Base-by-base conservation (phyloP, 2,888 invertebrate species). In the Adineta ricciae region DNA sequence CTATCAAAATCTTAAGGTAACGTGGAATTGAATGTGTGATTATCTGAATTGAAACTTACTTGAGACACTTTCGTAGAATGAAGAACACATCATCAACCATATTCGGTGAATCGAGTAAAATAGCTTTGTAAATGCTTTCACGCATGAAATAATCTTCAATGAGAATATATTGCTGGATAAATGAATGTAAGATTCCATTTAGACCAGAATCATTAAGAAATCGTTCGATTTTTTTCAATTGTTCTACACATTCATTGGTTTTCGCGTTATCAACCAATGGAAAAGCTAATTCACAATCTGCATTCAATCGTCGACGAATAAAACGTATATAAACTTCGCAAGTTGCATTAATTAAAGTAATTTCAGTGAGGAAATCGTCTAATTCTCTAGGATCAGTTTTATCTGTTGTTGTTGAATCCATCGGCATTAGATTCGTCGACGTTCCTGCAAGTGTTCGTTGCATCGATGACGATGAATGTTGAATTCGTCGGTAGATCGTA, bases 21-120 rank as follows among this genome's bases (percentile, higher is more conserved):
- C n/a, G n/a, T n/a, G n/a, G n/a, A n/a, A n/a, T n/a, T n/a, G n/a
- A n/a, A n/a, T n/a, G n/a, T n/a, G n/a, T n/a, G n/a, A n/a, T n/a
- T n/a, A n/a, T n/a, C n/a, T n/a, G n/a, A n/a, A n/a, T n/a, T 1
- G 16, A 82, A 84, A 91, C 87, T 87, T 89, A 93, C 95, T 94
- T 93, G 84, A 97, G 94, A 88, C 96, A 96, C 91, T 98, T 98
- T 88, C 96, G 94, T 4, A 97, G 93, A 87, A 99, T 96, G 90
- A 96, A 99, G 91, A 98, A 98, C 0, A 97, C 94, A 91, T 99
- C 98, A 90, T 99, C 99, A 0, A 98, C 95, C 92, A 99, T 94
- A 87, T 95, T 96, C 4, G 96, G 96, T 8, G 86, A 86, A 87
- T 91, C 91, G 89, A 91, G 89, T 86, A 87, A 88, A 38, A 91